These are phyloP conservation scores for Nymphalis urticae DNA, from an alignment of 2,888 invertebrate species.

Conservation along the genomic window DNA sequence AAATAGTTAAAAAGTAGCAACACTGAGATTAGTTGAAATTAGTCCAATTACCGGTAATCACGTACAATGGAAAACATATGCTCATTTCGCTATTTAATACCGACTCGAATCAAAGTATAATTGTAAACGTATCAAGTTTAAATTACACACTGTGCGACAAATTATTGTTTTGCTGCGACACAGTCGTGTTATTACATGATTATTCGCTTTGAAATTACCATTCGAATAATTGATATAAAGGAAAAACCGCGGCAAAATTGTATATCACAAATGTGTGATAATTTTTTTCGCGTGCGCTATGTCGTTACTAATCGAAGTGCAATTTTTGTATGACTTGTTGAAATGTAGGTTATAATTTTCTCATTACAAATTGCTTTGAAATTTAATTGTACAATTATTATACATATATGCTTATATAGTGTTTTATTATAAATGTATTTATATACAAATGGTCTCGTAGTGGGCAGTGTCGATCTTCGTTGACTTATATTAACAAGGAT, in stretches of 20 bases:
- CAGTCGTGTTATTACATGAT: slow-evolving; percentile 40
- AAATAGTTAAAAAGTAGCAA: neutral
- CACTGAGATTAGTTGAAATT: slow-evolving; percentile 8
- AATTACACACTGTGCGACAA: slow-evolving; percentile 37
- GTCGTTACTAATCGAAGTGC: neutral
- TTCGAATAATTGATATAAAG: slow-evolving; percentile 1
- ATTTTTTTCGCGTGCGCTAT: slow-evolving; percentile 19
- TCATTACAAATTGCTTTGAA: too few species aligned
- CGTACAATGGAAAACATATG: slow-evolving; percentile 33
- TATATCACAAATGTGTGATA: slow-evolving; percentile 15
- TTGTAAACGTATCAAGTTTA: slow-evolving; percentile 41
- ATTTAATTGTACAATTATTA: too few species aligned
- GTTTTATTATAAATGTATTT: too few species aligned
- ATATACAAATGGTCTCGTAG: too few species aligned
- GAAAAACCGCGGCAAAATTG: neutral
- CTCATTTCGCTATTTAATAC: slow-evolving; percentile 43
- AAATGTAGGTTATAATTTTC: too few species aligned
- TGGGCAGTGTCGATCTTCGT: too few species aligned
- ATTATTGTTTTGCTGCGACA: slow-evolving; percentile 43
- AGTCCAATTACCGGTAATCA: slow-evolving; percentile 20
- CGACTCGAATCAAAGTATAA: slow-evolving; percentile 42
- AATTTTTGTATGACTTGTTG: too few species aligned
- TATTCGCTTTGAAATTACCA: slow-evolving; percentile 42
- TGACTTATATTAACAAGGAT: too few species aligned
- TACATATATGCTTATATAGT: too few species aligned